phyloP scores from a whole-genome alignment of 2,888 invertebrate genomes.

The Papilio elwesi region DNA sequence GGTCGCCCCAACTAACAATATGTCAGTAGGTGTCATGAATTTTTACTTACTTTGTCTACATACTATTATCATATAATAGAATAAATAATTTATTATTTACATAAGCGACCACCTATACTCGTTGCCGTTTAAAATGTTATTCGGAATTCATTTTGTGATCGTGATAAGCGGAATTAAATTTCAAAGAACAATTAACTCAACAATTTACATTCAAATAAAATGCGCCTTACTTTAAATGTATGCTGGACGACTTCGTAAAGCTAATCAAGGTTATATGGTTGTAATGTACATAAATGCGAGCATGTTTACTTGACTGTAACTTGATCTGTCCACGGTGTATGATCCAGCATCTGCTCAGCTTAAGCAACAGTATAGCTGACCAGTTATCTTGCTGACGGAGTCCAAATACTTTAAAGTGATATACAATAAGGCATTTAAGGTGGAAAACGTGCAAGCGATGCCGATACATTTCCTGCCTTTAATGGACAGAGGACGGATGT shows the following conservation, averaged over 20 bases:
- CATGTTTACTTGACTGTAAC: not conserved
- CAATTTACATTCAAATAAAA: conserved; percentile 11
- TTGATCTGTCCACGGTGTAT: no score
- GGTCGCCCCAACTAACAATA: conserved; percentile 27
- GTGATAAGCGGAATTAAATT: conserved; percentile 11
- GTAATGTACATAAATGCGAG: not conserved
- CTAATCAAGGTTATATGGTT: not conserved
- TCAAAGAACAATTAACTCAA: conserved; percentile 6
- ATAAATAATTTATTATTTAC: conserved; percentile 39
- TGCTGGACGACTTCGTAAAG: not conserved
- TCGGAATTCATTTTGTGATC: not conserved
- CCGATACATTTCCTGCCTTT: no score
- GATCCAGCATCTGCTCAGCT: no score
- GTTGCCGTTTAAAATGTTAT: conserved; percentile 7
- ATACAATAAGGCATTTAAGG: no score
- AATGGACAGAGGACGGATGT: no score
- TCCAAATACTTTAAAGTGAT: no score
- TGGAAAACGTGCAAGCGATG: no score
- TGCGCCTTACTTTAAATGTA: not conserved
- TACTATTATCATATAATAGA: conserved; percentile 39
- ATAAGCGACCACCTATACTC: conserved; percentile 29
- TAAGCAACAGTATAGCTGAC: no score
- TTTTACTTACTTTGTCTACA: conserved; percentile 34
- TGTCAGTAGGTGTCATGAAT: conserved; percentile 41
- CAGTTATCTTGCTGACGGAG: no score